Evolutionary conservation across 2,888 invertebrate species (phyloP), one percentile per base, ranked within the genome.

Genomic region (Nudaria mundana): DNA sequence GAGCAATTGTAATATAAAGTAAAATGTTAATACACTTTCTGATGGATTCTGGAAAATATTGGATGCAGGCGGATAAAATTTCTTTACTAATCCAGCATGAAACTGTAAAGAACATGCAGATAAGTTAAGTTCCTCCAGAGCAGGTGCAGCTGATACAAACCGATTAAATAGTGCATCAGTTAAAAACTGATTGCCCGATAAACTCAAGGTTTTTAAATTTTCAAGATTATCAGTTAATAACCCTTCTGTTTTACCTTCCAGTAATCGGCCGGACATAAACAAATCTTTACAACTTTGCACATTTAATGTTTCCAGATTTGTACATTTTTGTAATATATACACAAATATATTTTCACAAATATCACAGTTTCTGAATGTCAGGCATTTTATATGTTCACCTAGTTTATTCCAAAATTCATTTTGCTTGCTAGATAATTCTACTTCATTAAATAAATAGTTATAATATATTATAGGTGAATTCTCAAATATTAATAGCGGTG

Each of bases 161-260:
- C 94, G 90, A 58, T 91, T 90, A 35, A 95, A 91, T 7, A 94
- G 84, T n/a, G 92, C 92, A 87, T 95, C 95, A 2, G 94, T 93
- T 23, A 95, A 79, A 70, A 94, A 94, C 49, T 93, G 90, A 65
- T 94, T 93, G 24, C 91, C 91, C 12, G 91, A 90, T 39, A 95
- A 72, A 39, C 91, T 92, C 14, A 95, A 76, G 36, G 82, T 81
- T 45, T 82, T 89, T 7, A 94, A 76, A 46, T 90, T 88, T 40
- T 85, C 78, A 12, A 91, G 79, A 33, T 80, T 85, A 22, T 81
- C 68, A 8, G 81, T 69, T 30, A 81, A 62, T 24, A 90, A 76
- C 1, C 90, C 82, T 52, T 93, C 92, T 7, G 89, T 80, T 32
- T 90, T 81, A 18, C 90, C 90, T 58, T 92, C 92, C 25, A 94